Evolutionary conservation across 2,888 invertebrate genomes (phyloP).

Genomic region (Cataglyphis rosenhaueri): DNA sequence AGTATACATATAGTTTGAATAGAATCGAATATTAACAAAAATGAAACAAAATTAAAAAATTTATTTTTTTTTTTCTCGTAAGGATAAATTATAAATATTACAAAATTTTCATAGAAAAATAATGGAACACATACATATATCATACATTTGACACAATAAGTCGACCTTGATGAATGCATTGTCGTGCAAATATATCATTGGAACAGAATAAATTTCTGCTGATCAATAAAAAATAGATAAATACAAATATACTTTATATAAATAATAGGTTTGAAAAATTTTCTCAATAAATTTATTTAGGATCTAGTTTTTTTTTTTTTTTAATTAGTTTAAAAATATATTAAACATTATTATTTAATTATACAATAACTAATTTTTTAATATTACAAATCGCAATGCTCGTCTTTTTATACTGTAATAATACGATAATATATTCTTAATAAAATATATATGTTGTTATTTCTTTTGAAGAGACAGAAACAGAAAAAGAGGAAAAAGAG

Average conservation of each 20-base stretch:
- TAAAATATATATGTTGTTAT: not conserved
- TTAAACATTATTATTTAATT: not conserved
- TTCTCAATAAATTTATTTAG: not conserved
- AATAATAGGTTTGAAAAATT: not conserved
- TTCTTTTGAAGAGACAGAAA: not conserved
- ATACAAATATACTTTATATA: not conserved
- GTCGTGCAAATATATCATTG: not conserved
- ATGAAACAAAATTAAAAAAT: not conserved
- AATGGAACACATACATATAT: not conserved
- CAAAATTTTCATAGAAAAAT: not conserved
- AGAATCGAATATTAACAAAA: not conserved
- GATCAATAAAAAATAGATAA: not conserved
- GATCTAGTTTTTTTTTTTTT: not conserved
- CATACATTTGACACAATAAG: not conserved
- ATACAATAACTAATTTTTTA: not conserved
- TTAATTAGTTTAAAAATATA: not conserved
- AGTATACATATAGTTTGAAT: not conserved
- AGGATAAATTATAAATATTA: not conserved
- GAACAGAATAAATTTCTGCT: not conserved
- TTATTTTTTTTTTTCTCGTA: not conserved
- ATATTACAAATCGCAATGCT: not conserved
- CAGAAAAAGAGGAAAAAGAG: not conserved
- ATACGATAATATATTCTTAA: not conserved
- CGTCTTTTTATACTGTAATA: not conserved
- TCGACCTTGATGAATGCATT: not conserved